Evolutionary conservation across 64 coral and sea anemone genomes (phyloP), one percentile per base, ranked within the genome.

Genomic region (Montipora foliosa): DNA sequence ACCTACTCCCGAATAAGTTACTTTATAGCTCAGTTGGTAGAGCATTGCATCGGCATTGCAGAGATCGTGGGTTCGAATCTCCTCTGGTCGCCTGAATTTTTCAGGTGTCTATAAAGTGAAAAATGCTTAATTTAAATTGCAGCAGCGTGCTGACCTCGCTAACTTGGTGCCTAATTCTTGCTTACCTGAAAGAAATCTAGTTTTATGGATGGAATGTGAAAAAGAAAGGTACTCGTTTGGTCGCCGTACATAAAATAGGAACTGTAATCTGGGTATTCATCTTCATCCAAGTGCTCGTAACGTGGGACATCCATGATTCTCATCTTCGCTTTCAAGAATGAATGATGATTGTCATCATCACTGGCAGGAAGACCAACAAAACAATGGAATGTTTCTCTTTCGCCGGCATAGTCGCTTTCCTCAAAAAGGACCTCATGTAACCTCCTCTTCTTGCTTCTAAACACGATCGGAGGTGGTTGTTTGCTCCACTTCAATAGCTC

Each of bases 171-270:
- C 0, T 12, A 2, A 75, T 3, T 25, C 11, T 12, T 44, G 11
- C 44, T 50, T 78, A 84, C 81, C 81, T 84, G 81, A 37, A 84
- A 84, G 57, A 84, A 84, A 24, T 84, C 81, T 12, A 15, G 44
- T 10, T 4, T 62, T 49, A 62, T 84, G 1, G 81, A 66, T 1
- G 55, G 81, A 37, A 84, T 5, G 51, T 84, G 57, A n/a, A 84
- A 64, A 4, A 84, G 22, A 16, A 64, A 84, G 53, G 17, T 20
- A 37, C 66, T 84, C 11, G 20, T 19, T 22, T 61, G 17, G 64
- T 64, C 55, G 5, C 81, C 81, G 64, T 84, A 84, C 81, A 84
- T 84, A 20, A 84, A 84, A n/a, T 84, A 84, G 9, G 55, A 68
- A 37, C 21, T 68, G 55, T 3, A 19, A 13, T 84, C 57, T 14